Evolutionary conservation across 2,113 vertebrate species (phyloP).

Genomic region (Struthio camelus): DNA sequence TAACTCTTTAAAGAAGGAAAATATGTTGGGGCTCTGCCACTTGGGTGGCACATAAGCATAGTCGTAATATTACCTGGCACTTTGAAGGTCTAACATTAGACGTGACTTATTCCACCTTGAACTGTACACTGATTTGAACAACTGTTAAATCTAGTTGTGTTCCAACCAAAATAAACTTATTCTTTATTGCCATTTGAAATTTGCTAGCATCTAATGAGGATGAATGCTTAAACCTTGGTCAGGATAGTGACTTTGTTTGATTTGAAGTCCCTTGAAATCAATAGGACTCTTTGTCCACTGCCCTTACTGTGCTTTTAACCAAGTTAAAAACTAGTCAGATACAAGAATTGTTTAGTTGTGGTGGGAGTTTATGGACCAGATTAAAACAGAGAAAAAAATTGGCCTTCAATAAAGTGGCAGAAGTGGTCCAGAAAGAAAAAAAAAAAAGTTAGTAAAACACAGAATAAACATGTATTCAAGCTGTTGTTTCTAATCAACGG

Average conservation of each 20-base stretch:
- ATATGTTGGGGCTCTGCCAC: rapidly evolving
- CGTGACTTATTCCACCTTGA: background rate
- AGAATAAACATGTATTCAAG: background rate
- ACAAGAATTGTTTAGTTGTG: background rate
- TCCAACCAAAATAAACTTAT: background rate
- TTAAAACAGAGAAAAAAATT: background rate
- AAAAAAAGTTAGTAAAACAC: background rate
- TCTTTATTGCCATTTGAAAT: background rate
- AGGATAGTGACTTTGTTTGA: background rate
- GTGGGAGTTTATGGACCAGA: background rate
- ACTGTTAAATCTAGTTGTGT: background rate
- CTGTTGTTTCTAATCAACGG: background rate
- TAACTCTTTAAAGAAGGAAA: background rate
- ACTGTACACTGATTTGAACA: background rate
- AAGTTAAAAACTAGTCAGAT: background rate
- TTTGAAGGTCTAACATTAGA: background rate
- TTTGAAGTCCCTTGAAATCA: background rate
- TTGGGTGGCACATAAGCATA: background rate
- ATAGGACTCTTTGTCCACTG: background rate
- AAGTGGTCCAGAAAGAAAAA: background rate
- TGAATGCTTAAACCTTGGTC: background rate
- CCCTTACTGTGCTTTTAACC: background rate
- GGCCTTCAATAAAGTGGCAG: background rate
- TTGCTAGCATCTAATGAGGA: background rate
- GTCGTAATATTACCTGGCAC: background rate